Conservation (phyloP, 2,797 vertebrate genomes). For the Megaceryle alcyon region DNA sequence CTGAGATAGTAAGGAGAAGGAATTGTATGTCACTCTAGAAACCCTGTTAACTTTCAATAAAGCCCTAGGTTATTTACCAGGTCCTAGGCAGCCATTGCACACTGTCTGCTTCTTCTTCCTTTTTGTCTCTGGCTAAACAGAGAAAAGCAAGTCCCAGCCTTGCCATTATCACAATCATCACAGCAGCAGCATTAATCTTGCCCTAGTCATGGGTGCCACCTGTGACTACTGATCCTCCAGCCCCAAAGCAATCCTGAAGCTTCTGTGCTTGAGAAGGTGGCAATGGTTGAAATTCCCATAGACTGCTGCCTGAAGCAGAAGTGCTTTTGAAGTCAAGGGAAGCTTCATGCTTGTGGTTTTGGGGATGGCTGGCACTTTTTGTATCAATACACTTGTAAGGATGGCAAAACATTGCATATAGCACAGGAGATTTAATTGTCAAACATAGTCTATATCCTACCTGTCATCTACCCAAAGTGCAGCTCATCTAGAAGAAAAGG, state of each 20-base stretch:
- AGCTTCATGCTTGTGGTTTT: not conserved
- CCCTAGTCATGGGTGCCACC: not conserved
- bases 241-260: not conserved
- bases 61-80: not conserved
- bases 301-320: not conserved
- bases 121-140: not conserved
- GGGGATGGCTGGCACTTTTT: not conserved
- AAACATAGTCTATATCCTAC: not conserved
- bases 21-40: not conserved
- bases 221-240: not conserved
- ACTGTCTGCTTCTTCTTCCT: not conserved
- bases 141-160: not conserved
- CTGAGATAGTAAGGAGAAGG: not conserved
- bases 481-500: not conserved
- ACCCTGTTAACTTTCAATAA: not conserved
- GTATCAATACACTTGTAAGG: not conserved
- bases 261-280: fast-evolving
- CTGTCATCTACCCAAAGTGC: not conserved
- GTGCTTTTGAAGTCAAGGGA: not conserved
- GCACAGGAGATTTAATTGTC: not conserved
- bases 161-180: not conserved
- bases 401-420: not conserved
- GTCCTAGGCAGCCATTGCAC: not conserved
- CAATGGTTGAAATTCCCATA: not conserved
- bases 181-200: not conserved